These are phyloP conservation scores for Otus sunia DNA, from an alignment of 2,113 vertebrate genomes.

Conservation along the genomic window DNA sequence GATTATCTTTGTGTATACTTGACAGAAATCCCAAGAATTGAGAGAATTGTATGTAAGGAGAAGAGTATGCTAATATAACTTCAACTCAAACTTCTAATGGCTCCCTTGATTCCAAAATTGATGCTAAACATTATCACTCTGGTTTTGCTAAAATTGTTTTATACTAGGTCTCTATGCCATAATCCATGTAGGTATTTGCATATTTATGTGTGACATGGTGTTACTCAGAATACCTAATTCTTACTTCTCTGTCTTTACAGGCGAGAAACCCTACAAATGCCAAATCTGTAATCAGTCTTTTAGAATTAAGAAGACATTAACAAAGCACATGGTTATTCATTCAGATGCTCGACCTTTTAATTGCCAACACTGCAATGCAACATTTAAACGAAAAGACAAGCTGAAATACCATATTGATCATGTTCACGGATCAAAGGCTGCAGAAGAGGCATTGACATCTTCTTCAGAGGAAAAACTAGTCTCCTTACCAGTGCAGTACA, in stretches of 20 bases:
- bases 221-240: neutral
- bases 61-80: neutral
- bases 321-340: slow-evolving; percentile 98
- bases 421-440: slow-evolving; percentile 84
- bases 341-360: slow-evolving; percentile 95
- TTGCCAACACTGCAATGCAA: slow-evolving; percentile 93
- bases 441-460: slow-evolving; percentile 71
- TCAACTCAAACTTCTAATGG: neutral
- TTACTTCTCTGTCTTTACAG: slow-evolving; percentile 69
- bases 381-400: slow-evolving; percentile 97
- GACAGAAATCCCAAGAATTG: neutral
- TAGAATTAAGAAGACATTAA: slow-evolving; percentile 97
- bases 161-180: neutral
- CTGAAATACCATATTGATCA: slow-evolving; percentile 97
- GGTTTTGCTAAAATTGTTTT: neutral
- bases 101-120: neutral
- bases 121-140: neutral
- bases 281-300: slow-evolving; percentile 94
- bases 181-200: neutral
- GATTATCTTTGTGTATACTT: neutral
- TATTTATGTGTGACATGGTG: neutral
- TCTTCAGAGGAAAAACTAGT: slow-evolving; percentile 75
- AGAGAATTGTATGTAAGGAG: neutral
- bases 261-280: slow-evolving; percentile 95
- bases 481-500: slow-evolving; percentile 71